Base-by-base conservation (phyloP, 2,888 invertebrate genomes). In the Agriopis aurantiaria region DNA sequence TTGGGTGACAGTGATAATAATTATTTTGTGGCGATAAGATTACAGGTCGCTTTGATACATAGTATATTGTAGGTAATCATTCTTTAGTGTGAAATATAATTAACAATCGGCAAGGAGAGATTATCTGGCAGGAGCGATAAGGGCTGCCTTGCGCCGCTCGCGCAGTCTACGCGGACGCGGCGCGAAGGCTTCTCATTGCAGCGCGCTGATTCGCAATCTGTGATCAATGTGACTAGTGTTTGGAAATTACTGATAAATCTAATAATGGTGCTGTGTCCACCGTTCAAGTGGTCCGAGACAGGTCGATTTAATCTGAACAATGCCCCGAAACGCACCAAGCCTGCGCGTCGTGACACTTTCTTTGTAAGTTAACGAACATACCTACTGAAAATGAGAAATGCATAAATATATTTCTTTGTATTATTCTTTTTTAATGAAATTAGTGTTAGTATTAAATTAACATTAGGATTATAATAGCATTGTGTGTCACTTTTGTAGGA, bases 31-130 rank as follows among this genome's bases (percentile, higher is more conserved):
- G 77, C 83, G 94, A 94, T 93, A 93, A 94, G 91, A 93, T 92
- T 89, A 87, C 88, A 88, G 87, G 86, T 88, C 81, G 86, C 86
- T 83, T 88, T 88, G 91, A 93, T 93, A 23, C 17, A 23, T 23
- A 91, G 89, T 88, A 89, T 87, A 87, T 84, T 85, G 81, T 85
- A 83, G 81, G 82, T 83, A 90, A 90, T 91, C 84, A 87, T 91
- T 88, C 82, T 84, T 88, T 87, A 87, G 86, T 86, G 85, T 86
- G 86, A 86, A 92, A 92, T 93, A 93, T 93, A 93, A 94, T 93
- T 94, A 93, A 92, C 92, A 93, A 92, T 93, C 88, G 89, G 86
- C 86, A 90, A 87, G 83, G 85, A 82, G 85, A 91, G 92, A 93
- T 94, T 85, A 93, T 92, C 92, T 89, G 81, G 80, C 72, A 75